These are phyloP conservation scores for Luffia ferchaultella DNA, from an alignment of 2,888 invertebrate genomes.

Conservation along the genomic window DNA sequence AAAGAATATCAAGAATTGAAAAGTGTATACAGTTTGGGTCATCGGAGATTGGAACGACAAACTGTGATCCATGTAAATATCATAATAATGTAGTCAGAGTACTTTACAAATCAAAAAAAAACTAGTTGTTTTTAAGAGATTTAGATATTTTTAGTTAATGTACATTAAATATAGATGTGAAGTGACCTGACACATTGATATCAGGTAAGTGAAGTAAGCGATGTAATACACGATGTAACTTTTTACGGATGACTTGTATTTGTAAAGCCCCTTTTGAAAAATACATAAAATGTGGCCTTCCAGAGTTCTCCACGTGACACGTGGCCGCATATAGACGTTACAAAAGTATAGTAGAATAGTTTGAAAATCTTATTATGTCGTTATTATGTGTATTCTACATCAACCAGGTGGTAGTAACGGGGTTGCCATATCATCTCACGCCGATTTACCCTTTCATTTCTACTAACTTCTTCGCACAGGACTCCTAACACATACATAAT, in stretches of 20 bases:
- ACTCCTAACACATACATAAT: conserved; percentile 19
- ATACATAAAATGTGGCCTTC: conserved; percentile 47
- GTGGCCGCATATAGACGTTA: conserved; percentile 41
- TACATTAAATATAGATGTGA: not conserved
- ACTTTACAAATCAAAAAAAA: not conserved
- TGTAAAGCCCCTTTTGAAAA: conserved; percentile 16
- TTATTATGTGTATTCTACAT: conserved; percentile 36
- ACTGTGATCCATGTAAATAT: not conserved
- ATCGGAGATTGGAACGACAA: not conserved
- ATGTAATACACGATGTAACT: not conserved
- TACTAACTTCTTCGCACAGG: conserved; percentile 59
- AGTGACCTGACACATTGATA: not conserved
- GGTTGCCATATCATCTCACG: conserved; percentile 57
- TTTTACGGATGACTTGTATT: conserved; percentile 12
- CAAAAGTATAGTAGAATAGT: conserved; percentile 21
- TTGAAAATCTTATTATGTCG: conserved; percentile 1
- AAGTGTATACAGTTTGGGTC: not conserved
- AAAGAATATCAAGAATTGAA: not conserved
- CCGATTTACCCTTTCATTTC: conserved; percentile 49
- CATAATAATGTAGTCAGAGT: not conserved
- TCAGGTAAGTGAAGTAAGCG: not conserved
- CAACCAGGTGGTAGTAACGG: conserved; percentile 57
- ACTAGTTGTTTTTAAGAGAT: too few relatives aligned
- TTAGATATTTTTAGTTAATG: too few relatives aligned
- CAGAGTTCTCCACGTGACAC: conserved; percentile 63